Base-by-base conservation (phyloP, 2,797 vertebrate genomes). In the Lithobates pipiens region DNA sequence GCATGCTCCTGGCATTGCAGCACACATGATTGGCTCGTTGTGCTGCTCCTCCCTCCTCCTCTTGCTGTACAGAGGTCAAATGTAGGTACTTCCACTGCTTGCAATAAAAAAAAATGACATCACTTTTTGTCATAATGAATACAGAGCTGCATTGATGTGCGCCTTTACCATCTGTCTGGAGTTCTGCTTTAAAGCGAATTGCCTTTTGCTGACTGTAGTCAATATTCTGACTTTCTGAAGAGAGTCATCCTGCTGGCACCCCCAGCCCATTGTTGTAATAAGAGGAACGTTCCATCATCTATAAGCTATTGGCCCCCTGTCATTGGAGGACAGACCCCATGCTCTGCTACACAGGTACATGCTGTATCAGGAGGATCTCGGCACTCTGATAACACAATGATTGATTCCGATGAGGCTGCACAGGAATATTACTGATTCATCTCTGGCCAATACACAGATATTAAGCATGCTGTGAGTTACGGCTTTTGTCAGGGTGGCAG, bases 401-500 rank as follows among this genome's bases (percentile, higher is more conserved):
- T 88, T 88, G 82, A 89, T 88, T 86, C 46, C 2, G 32, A 23
- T 3, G 73, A 32, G 82, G 42, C 86, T 70, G 36, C 71, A 63
- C 76, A 79, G 82, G 72, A 80, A 74, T 80, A 82, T 72, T 82
- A 79, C 71, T 23, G 77, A 74, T 50, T 5, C 32, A 85, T 80
- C 77, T 88, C 83, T 79, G 67, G n/a, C 88, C 85, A 87, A 84
- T 85, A 73, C 54, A 85, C 77, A 86, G 82, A 85, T 83, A 86
- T 82, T 83, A 81, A 88, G 68, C 36, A 82, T 13, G 13, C 71
- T 67, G 73, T 70, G 13, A 74, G 25, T 83, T 57, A 79, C 85
- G 23, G 73, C 0, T 0, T 71, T 85, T 79, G 57, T 85, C 88
- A 0, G 2, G 80, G 82, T 87, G 83, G 88, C 88, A 88, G 82